Percentiles rank a stretch among this genome's conserved stretches.
These are phyloP conservation scores for Epinotia ramella DNA, from an alignment of 2,888 invertebrate species.

Conservation along the genomic window DNA sequence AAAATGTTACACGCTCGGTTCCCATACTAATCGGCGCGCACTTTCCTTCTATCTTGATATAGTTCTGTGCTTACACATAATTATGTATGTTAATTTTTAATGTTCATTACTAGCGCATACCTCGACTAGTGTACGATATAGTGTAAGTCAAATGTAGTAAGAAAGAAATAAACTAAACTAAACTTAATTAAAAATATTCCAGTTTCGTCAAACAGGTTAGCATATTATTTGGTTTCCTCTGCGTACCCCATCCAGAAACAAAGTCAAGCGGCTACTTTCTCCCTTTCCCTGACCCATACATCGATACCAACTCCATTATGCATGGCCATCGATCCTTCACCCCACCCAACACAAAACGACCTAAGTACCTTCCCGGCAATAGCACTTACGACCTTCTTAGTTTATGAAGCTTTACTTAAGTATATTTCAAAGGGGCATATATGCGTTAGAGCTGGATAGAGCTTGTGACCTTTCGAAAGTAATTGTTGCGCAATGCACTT, in stretches of 20 bases:
- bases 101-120: too few species aligned
- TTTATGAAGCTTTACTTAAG: not conserved
- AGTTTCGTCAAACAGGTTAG: too few species aligned
- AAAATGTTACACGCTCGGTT: too few species aligned
- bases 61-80: too few species aligned
- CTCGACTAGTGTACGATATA: too few species aligned
- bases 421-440: not conserved
- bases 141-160: too few species aligned
- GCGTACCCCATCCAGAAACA: conserved; percentile 14
- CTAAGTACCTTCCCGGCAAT: not conserved
- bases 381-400: not conserved
- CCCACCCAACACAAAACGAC: conserved; percentile 1
- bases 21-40: too few species aligned
- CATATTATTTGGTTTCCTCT: too few species aligned
- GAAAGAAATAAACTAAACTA: too few species aligned
- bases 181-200: too few species aligned
- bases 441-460: not conserved
- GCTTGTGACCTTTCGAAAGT: conserved; percentile 5
- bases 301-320: conserved; percentile 45
- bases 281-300: conserved; percentile 25
- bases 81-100: too few species aligned
- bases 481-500: conserved; percentile 25
- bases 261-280: conserved; percentile 24
- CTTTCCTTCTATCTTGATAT: too few species aligned
- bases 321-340: conserved; percentile 46